Base-by-base conservation (phyloP, 2,113 vertebrate genomes). In the Oceanites oceanicus region DNA sequence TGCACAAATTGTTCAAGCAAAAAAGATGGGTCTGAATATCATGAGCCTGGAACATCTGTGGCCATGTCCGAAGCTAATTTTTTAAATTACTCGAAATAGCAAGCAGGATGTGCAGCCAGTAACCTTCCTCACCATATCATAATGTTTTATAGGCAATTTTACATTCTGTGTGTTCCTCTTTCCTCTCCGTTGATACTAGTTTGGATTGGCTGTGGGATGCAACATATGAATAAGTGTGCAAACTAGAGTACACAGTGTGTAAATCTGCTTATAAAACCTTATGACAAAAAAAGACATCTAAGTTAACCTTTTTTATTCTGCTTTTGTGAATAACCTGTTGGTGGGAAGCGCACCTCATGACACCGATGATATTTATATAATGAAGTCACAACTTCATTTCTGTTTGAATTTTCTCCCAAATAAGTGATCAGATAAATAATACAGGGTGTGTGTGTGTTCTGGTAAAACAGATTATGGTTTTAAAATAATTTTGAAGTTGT, bases 121-220 rank as follows among this genome's bases (percentile, higher is more conserved):
- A 97, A 93, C 55, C 59, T 44, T 98, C 63, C 71, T 91, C 34
- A 44, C 26, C 40, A 34, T 25, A 62, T 58, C 92, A 55, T 94
- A 93, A 94, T 65, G 11, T 68, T 97, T 97, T 96, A 96, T 78
- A 72, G 88, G 83, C 78, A 91, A 38, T 97, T 96, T 97, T 94
- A 91, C 62, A 86, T 79, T 56, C 73, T 70, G 36, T 52, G 50
- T 75, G 44, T 63, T 95, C 13, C 68, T 58, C 19, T 88, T 63
- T 76, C 92, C 49, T 87, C 83, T 67, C 42, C 0, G 5, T 50
- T 92, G 59, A 58, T 75, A 89, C 67, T 11, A 42, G 70, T 90
- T 84, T 95, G 81, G 47, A 76, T 86, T 50, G 44, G 42, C 27
- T 88, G 45, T 38, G 58, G 40, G 49, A 92, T 61, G 62, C 2